phyloP scores from a whole-genome alignment of 2,113 vertebrate species.

The Laticauda laticaudata region DNA sequence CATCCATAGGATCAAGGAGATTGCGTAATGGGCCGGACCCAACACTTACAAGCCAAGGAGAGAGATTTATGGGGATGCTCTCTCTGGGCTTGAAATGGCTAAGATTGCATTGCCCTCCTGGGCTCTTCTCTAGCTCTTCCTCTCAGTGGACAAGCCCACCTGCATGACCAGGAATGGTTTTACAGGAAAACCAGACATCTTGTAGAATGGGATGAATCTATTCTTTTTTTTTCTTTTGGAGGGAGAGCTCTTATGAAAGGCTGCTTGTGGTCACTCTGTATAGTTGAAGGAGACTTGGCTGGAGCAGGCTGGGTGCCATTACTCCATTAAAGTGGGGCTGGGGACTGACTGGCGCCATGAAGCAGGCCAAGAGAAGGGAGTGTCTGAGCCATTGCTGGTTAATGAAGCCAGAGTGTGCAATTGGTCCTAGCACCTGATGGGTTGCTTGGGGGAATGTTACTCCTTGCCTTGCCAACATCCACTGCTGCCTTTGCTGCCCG shows the following conservation, averaged over 20 bases:
- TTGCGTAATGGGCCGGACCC: slow-evolving; percentile 70
- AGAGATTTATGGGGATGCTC: not conserved
- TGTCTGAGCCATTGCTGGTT: not conserved
- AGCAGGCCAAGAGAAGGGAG: not conserved
- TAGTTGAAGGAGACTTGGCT: not conserved
- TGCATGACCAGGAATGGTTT: not conserved
- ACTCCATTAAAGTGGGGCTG: not conserved
- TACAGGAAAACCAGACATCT: not conserved
- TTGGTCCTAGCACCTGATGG: not conserved
- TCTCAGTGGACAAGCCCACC: not conserved
- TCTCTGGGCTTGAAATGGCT: not conserved
- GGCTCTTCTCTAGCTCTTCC: not conserved
- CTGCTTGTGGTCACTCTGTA: not conserved
- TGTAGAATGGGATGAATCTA: not conserved
- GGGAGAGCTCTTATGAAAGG: not conserved
- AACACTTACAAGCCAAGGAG: not conserved
- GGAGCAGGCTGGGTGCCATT: not conserved
- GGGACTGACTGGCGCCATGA: not conserved
- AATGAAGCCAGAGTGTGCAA: not conserved
- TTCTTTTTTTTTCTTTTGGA: not conserved
- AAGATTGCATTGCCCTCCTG: not conserved
- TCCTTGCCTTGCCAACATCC: slow-evolving; percentile 5
- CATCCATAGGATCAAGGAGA: slow-evolving; percentile 97
- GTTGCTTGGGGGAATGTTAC: not conserved
- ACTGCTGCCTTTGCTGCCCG: not conserved